Evolutionary conservation across 2,113 vertebrate genomes (phyloP), one percentile per base, ranked within the genome.

Genomic region (Dipodomys ordii): DNA sequence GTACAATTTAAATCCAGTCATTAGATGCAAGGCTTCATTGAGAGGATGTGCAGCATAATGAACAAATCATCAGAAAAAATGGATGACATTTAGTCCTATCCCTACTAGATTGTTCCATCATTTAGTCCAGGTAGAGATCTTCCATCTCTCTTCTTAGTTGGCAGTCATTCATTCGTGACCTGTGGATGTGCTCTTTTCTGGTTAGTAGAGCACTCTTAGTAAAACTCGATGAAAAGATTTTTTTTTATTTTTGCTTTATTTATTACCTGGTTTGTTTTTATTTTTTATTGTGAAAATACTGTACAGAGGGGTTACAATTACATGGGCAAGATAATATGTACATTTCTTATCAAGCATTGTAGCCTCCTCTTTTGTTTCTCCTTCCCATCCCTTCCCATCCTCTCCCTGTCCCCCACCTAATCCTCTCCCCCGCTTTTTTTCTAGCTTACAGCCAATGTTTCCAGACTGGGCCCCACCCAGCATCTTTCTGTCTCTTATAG

Each of bases 1-100:
- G 15, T 67, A 83, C 46, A 92, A 74, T 69, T 78, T 68, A 77
- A 74, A 86, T 53, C 68, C 78, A 68, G 28, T 53, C 39, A 93
- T 10, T 78, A 15, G 15, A 78, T 57, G 7, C 22, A 60, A 83
- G 46, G 49, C 18, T 71, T 78, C 69, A 30, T 0, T 73, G 65
- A 11, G 9, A 23, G 79, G 22, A 82, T 68, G 49, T 84, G 65
- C 74, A 80, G 35, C 19, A 30, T 2, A 18, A 62, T 32, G 82
- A 83, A 69, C 11, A 74, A 57, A 83, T 80, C 71, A 76, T 65
- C 16, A 62, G 62, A 62, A 71, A 62, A 71, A 79, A 90, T 84
- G 88, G 78, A 86, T 86, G 27, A 5, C 16, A 64, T 53, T 46
- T 76, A 68, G 74, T 62, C 25, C 25, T 76, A 80, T n/a, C 27